These are phyloP conservation scores for Glaucopsyche alexis DNA, from an alignment of 2,888 invertebrate genomes.

Conservation along the genomic window DNA sequence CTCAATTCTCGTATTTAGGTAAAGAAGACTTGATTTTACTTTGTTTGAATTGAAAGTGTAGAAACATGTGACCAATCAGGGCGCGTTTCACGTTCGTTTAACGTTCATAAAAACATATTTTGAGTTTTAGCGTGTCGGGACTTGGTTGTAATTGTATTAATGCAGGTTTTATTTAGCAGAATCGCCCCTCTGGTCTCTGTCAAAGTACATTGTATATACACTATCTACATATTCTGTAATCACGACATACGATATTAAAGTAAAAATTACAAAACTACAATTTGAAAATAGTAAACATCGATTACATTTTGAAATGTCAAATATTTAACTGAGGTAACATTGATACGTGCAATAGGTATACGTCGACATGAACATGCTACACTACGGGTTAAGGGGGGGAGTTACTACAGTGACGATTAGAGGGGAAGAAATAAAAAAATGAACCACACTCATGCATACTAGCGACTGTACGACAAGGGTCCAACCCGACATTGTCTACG, in stretches of 20 bases:
- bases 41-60: no score
- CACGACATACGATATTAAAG: neutral
- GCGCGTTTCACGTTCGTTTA: no score
- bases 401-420: slow-evolving; percentile 49
- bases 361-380: slow-evolving; percentile 6
- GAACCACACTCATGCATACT: slow-evolving; percentile 79
- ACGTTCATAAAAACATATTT: no score
- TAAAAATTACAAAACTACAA: neutral
- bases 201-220: neutral
- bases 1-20: no score
- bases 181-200: no score
- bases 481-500: slow-evolving; percentile 71
- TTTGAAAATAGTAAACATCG: neutral
- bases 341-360: slow-evolving; percentile 8
- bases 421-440: slow-evolving; percentile 45
- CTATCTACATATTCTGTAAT: slow-evolving; percentile 3
- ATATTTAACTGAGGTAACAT: slow-evolving; percentile 1
- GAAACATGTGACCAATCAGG: no score
- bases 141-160: no score
- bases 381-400: slow-evolving; percentile 24
- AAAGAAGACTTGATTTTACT: no score
- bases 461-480: slow-evolving; percentile 48
- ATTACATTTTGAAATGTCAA: neutral
- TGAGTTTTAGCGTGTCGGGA: no score
- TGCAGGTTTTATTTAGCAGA: no score